These are phyloP conservation scores for Macrosiphum euphorbiae DNA, from an alignment of 2,888 invertebrate genomes.

Conservation along the genomic window DNA sequence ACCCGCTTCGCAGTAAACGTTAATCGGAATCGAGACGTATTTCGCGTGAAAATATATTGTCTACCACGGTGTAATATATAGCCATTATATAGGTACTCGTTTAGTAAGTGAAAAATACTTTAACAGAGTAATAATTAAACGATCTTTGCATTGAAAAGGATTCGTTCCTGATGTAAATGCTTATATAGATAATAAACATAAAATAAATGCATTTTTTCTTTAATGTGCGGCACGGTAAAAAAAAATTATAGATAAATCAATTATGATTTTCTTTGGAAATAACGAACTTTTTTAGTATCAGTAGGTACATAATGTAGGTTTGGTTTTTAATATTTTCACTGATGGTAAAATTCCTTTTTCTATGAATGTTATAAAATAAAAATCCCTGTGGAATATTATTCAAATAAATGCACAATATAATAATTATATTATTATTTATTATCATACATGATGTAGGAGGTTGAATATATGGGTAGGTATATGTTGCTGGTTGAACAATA, in stretches of 20 bases:
- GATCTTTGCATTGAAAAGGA: neutral
- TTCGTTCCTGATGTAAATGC: neutral
- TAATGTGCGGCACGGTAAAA: too few species aligned
- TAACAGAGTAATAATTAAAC: neutral
- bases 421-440: neutral
- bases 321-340: neutral
- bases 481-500: too few species aligned
- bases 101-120: neutral
- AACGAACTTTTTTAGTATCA: neutral
- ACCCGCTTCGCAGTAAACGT: slow-evolving; percentile 41
- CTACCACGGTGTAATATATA: neutral
- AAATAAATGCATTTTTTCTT: neutral
- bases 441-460: neutral
- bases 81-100: neutral
- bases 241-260: neutral
- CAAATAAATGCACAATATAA: neutral
- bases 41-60: slow-evolving; percentile 50
- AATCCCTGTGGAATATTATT: neutral
- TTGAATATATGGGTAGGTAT: too few species aligned
- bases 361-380: neutral
- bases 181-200: neutral
- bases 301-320: neutral
- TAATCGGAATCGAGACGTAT: slow-evolving; percentile 55
- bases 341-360: neutral
- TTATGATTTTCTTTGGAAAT: neutral